Evolutionary conservation across 2,888 invertebrate species (phyloP).

Genomic region (Nymphalis urticae): DNA sequence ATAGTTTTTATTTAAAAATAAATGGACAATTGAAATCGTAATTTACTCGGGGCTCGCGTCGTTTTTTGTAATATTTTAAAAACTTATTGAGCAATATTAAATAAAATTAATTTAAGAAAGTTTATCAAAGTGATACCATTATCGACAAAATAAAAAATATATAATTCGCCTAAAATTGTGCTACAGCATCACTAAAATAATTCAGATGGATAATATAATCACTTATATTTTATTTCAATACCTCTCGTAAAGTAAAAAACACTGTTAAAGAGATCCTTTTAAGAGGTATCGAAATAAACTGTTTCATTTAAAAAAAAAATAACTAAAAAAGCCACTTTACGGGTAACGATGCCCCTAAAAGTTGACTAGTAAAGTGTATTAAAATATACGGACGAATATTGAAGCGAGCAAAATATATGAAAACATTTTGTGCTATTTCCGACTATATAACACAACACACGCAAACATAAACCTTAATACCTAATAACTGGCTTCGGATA

Average conservation of each 20-base stretch:
- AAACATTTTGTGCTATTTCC: slow-evolving; percentile 32
- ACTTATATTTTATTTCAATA: slow-evolving; percentile 52
- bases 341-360: slow-evolving; percentile 31
- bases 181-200: neutral
- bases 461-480: slow-evolving; percentile 22
- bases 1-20: slow-evolving; percentile 48
- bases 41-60: neutral
- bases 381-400: slow-evolving; percentile 26
- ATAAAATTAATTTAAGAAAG: slow-evolving; percentile 37
- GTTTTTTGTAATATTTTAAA: slow-evolving; percentile 17
- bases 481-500: slow-evolving; percentile 28
- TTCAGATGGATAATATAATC: slow-evolving; percentile 9
- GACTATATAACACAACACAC: slow-evolving; percentile 12
- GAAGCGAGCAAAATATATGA: slow-evolving; percentile 19
- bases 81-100: slow-evolving; percentile 56
- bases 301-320: slow-evolving; percentile 17
- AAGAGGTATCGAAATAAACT: slow-evolving; percentile 53
- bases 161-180: slow-evolving; percentile 4
- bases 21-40: slow-evolving; percentile 13
- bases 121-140: slow-evolving; percentile 14
- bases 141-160: slow-evolving; percentile 10
- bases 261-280: slow-evolving; percentile 43
- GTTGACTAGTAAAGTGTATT: slow-evolving; percentile 36
- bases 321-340: slow-evolving; percentile 23
- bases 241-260: slow-evolving; percentile 44